These are phyloP conservation scores for Mactromeris polynyma DNA, from an alignment of 2,888 invertebrate genomes.

Conservation along the genomic window DNA sequence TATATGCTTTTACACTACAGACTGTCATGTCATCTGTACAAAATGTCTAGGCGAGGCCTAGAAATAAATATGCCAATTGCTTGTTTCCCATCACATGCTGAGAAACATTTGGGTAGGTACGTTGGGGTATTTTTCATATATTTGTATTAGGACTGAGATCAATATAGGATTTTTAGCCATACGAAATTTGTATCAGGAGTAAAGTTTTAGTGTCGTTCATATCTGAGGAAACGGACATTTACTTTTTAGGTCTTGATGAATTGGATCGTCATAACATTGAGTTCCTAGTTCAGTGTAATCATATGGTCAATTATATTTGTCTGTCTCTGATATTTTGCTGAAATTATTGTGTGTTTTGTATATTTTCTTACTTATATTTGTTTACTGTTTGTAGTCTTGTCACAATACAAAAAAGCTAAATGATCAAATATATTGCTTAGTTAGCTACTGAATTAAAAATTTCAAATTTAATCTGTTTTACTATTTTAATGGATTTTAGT, in stretches of 20 bases:
- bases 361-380: background rate
- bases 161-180: too few relatives aligned
- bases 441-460: background rate
- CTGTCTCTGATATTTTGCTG: background rate
- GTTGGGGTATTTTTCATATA: too few relatives aligned
- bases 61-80: too few relatives aligned
- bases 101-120: too few relatives aligned
- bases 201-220: background rate
- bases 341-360: background rate
- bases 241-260: background rate
- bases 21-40: too few relatives aligned
- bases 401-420: background rate
- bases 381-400: background rate
- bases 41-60: too few relatives aligned
- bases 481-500: too few relatives aligned
- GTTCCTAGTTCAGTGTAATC: background rate
- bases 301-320: background rate
- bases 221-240: background rate
- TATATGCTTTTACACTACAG: too few relatives aligned
- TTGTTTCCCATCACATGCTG: too few relatives aligned
- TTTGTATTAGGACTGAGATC: too few relatives aligned
- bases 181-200: background rate
- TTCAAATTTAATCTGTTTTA: background rate
- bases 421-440: constrained; percentile 7
- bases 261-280: background rate